A percentile compares a stretch with the other conserved stretches of the same genome.
Conservation (phyloP, 1,140 invertebrate genomes). For the Lepidurus arcticus region DNA sequence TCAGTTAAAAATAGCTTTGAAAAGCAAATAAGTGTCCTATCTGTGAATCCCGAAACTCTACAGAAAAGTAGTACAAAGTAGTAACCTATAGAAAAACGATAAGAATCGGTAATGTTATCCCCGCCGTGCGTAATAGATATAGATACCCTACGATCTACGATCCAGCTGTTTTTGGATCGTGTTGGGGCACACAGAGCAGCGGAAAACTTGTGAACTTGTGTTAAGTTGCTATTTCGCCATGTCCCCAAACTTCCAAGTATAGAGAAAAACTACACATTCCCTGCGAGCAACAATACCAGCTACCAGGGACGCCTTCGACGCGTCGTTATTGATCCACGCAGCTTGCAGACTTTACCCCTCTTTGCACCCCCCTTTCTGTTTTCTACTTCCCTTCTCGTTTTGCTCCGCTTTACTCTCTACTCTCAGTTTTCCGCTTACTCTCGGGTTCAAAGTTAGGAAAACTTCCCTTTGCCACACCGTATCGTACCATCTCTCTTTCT, state of each 20-base stretch:
- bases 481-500: too few relatives aligned
- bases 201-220: background rate
- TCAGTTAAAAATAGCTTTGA: too few relatives aligned
- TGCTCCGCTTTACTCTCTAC: background rate
- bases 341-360: conserved; percentile 18
- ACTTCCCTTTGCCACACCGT: too few relatives aligned
- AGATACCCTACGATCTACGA: background rate
- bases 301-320: conserved; percentile 10
- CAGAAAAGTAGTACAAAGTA: too few relatives aligned
- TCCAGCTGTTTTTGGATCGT: background rate
- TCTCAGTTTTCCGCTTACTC: background rate
- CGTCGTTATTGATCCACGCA: conserved; percentile 21
- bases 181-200: background rate
- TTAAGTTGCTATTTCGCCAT: background rate
- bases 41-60: too few relatives aligned
- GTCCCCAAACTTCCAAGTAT: background rate
- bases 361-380: background rate
- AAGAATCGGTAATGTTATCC: background rate
- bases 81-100: background rate
- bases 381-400: background rate
- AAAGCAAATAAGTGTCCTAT: too few relatives aligned
- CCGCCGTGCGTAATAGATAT: background rate
- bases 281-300: background rate
- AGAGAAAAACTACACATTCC: background rate
- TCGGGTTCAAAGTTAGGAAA: too few relatives aligned